These are phyloP conservation scores for Steinernema khuongi DNA, from an alignment of 1,140 invertebrate species.

Conservation along the genomic window DNA sequence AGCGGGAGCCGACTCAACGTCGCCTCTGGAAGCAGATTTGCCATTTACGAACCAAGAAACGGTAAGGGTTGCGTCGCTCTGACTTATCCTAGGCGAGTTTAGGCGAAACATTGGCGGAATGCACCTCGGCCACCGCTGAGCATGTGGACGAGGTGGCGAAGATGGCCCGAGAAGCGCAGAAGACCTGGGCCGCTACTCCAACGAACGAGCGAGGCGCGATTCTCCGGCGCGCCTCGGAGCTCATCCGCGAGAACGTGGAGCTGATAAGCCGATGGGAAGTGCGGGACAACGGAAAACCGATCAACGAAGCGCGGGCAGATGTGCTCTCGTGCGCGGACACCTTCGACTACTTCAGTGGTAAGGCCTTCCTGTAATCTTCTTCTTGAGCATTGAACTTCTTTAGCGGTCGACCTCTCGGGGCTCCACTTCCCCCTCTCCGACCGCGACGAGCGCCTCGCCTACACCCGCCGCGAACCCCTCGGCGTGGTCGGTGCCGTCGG, in stretches of 20 bases:
- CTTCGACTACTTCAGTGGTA: slow-evolving; percentile 46
- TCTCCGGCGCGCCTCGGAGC: slow-evolving; percentile 6
- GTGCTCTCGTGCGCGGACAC: slow-evolving; percentile 56
- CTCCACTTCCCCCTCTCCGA: slow-evolving; percentile 41
- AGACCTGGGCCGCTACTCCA: slow-evolving; percentile 32
- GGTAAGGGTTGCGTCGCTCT: slow-evolving; percentile 20
- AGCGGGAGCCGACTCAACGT: slow-evolving; percentile 19
- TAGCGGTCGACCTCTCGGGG: slow-evolving; percentile 41
- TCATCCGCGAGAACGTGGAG: slow-evolving; percentile 49
- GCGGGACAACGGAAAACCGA: slow-evolving; percentile 55
- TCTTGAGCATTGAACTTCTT: slow-evolving; percentile 21
- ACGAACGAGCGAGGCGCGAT: slow-evolving; percentile 32
- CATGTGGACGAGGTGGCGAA: slow-evolving; percentile 35
- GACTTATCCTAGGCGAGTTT: not conserved
- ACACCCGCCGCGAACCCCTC: slow-evolving; percentile 61
- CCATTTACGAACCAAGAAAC: slow-evolving; percentile 24
- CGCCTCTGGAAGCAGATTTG: not conserved
- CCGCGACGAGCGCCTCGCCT: slow-evolving; percentile 41
- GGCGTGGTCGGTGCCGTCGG: slow-evolving; percentile 62
- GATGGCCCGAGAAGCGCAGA: slow-evolving; percentile 38
- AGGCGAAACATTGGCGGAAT: slow-evolving; percentile 34
- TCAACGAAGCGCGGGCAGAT: slow-evolving; percentile 49
- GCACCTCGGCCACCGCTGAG: slow-evolving; percentile 20
- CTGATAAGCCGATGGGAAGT: slow-evolving; percentile 50
- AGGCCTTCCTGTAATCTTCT: not conserved